phyloP scores from a whole-genome alignment of 1,140 invertebrate genomes.

The Drosophila biarmipes region DNA sequence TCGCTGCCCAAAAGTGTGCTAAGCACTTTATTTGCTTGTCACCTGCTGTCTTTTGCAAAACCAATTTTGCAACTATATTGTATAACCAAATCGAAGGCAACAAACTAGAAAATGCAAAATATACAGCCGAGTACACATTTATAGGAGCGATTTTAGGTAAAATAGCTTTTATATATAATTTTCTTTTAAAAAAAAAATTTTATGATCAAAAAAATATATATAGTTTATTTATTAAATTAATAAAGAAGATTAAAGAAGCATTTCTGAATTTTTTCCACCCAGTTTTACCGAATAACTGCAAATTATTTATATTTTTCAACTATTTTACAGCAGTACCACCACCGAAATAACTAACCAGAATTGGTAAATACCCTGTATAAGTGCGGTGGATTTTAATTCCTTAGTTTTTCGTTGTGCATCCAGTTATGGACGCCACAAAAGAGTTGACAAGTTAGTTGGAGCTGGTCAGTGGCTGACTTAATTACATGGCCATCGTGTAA shows the following conservation, averaged over 20 bases:
- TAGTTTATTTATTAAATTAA: too few relatives aligned
- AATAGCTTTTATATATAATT: neutral
- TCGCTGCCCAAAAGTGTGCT: slow-evolving; percentile 3
- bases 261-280: too few relatives aligned
- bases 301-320: neutral
- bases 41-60: neutral
- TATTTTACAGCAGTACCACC: neutral
- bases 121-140: neutral
- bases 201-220: too few relatives aligned
- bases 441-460: slow-evolving; percentile 20
- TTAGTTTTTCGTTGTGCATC: neutral
- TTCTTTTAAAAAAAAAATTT: too few relatives aligned
- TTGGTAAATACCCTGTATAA: too few relatives aligned
- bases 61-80: neutral
- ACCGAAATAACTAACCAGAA: neutral
- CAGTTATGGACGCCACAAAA: slow-evolving; percentile 6
- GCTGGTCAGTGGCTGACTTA: slow-evolving; percentile 31
- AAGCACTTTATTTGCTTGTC: neutral
- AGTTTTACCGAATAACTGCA: too few relatives aligned
- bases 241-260: too few relatives aligned
- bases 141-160: neutral
- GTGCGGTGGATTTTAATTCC: neutral
- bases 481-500: slow-evolving; percentile 60
- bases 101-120: neutral
- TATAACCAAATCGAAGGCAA: neutral